These are phyloP conservation scores for Abscondita cerata DNA, from an alignment of 2,888 invertebrate genomes.

Conservation along the genomic window DNA sequence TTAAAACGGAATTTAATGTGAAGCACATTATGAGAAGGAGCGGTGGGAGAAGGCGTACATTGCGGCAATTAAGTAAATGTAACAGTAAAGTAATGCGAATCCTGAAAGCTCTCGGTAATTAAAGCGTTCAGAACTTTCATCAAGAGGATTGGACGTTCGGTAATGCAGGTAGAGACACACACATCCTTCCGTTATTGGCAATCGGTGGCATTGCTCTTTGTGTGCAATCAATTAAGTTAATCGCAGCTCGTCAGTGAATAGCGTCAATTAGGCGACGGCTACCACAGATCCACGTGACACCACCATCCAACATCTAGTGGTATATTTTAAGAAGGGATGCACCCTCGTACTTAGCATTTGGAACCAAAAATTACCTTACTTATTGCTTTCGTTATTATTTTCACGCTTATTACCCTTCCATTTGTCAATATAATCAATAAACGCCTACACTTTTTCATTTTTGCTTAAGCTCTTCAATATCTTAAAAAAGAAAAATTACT, in stretches of 20 bases:
- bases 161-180: slow-evolving; percentile 40
- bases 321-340: slow-evolving; percentile 9
- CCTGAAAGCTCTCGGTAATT: slow-evolving; percentile 35
- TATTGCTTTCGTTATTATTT: slow-evolving; percentile 4
- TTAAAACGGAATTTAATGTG: slow-evolving; percentile 27
- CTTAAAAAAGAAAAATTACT: too few relatives aligned
- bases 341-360: slow-evolving; percentile 5
- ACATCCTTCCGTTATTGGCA: slow-evolving; percentile 52
- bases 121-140: slow-evolving; percentile 40
- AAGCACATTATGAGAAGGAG: slow-evolving; percentile 14
- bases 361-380: slow-evolving; percentile 8
- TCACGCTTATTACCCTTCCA: slow-evolving; percentile 2
- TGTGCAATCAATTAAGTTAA: slow-evolving; percentile 57
- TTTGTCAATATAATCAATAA: background rate
- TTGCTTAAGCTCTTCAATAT: too few relatives aligned
- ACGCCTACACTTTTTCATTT: background rate
- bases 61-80: slow-evolving; percentile 41
- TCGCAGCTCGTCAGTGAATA: slow-evolving; percentile 56
- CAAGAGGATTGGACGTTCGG: slow-evolving; percentile 31
- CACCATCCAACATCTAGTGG: slow-evolving; percentile 25
- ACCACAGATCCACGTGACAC: slow-evolving; percentile 46
- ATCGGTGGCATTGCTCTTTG: slow-evolving; percentile 52
- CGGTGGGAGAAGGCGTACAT: slow-evolving; percentile 16
- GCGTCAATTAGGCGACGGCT: slow-evolving; percentile 55
- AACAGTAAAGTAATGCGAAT: slow-evolving; percentile 34